These are phyloP conservation scores for Carduelis carduelis DNA, from an alignment of 2,797 vertebrate genomes.

Conservation along the genomic window DNA sequence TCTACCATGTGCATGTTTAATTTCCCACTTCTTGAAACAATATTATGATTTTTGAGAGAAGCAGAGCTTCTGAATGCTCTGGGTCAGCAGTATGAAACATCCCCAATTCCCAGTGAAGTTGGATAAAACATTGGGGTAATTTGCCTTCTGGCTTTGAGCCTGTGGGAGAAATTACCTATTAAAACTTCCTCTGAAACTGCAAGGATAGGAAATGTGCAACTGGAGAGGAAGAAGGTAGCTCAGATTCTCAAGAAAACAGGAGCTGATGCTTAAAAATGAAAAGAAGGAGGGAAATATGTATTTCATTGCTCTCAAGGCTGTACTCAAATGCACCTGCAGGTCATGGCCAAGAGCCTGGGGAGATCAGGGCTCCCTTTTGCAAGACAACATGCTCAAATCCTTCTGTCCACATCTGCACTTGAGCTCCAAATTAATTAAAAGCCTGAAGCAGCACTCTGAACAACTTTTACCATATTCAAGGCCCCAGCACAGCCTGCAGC, in stretches of 20 bases:
- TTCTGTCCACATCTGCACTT: not conserved
- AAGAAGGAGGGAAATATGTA: fast-evolving
- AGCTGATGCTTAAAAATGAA: not conserved
- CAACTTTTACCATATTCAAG: not conserved
- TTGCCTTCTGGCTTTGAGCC: slow-evolving; percentile 19
- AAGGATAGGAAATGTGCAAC: not conserved
- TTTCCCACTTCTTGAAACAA: slow-evolving; percentile 17
- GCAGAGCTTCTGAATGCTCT: not conserved
- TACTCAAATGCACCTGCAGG: not conserved
- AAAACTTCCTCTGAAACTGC: slow-evolving; percentile 13
- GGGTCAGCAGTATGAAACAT: not conserved
- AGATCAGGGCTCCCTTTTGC: not conserved
- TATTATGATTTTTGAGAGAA: not conserved
- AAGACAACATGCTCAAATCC: not conserved
- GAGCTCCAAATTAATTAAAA: not conserved
- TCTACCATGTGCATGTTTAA: not conserved
- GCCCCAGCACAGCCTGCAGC: not conserved
- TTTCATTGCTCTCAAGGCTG: not conserved
- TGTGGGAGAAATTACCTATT: slow-evolving; percentile 16
- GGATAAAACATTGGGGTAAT: slow-evolving; percentile 10
- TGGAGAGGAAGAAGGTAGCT: not conserved
- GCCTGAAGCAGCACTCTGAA: not conserved
- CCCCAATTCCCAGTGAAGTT: not conserved
- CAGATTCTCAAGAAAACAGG: not conserved
- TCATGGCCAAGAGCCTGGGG: not conserved